Evolutionary conservation across 1,140 invertebrate species (phyloP).

Genomic region (Agrypnia vestita): DNA sequence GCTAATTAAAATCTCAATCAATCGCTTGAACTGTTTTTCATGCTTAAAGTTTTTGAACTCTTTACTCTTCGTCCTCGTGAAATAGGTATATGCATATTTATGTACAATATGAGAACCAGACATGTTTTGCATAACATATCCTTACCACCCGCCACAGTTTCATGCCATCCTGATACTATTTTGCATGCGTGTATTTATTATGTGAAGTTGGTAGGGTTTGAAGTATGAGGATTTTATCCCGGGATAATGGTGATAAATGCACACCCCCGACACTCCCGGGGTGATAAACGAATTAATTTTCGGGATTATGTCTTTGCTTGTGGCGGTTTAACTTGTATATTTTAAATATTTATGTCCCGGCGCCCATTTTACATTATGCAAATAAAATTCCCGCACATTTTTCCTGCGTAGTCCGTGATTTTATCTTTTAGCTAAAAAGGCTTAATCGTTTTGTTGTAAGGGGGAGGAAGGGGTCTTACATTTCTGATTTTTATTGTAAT

Average conservation of each 20-base stretch:
- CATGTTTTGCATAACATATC: conserved; percentile 41
- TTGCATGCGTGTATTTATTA: conserved; percentile 60
- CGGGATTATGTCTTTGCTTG: conserved; percentile 61
- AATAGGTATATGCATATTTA: no score
- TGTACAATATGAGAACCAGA: conserved; percentile 2
- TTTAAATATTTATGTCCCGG: conserved; percentile 61
- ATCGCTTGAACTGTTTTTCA: no score
- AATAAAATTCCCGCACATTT: conserved; percentile 54
- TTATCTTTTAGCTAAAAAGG: conserved; percentile 57
- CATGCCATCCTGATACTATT: conserved; percentile 50
- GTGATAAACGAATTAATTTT: conserved; percentile 62
- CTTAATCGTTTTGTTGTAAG: conserved; percentile 56
- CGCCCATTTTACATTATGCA: conserved; percentile 57
- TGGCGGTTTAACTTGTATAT: conserved; percentile 59
- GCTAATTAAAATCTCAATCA: no score
- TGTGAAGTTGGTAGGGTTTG: conserved; percentile 56
- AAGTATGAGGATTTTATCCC: conserved; percentile 51
- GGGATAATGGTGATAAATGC: conserved; percentile 61
- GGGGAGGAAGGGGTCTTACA: conserved; percentile 5
- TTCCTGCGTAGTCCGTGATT: conserved; percentile 48
- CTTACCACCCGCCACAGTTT: conserved; percentile 23
- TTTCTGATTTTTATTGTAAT: neutral
- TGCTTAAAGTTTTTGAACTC: no score
- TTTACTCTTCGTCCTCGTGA: no score
- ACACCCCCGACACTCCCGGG: conserved; percentile 54